phyloP scores from a whole-genome alignment of 2,888 invertebrate genomes.

The Eristalinus aeneus region DNA sequence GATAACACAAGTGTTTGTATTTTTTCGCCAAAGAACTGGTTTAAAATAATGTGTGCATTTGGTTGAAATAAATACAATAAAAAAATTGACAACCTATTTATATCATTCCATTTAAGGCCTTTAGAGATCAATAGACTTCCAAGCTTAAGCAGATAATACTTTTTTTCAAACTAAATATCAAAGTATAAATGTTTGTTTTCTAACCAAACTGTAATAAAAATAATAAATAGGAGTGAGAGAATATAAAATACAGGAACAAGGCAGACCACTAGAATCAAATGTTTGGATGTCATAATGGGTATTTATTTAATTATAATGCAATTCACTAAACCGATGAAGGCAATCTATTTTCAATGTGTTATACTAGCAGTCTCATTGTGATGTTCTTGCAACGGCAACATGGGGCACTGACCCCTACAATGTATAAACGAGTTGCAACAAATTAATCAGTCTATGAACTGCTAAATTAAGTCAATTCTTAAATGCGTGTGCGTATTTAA shows the following conservation, averaged over 20 bases:
- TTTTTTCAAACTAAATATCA: not conserved
- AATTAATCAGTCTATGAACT: slow-evolving; percentile 11
- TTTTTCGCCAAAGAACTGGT: not conserved
- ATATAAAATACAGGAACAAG: not conserved
- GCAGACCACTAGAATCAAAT: slow-evolving; percentile 27
- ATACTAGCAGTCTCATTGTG: not conserved
- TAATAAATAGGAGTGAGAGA: slow-evolving; percentile 2
- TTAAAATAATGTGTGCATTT: slow-evolving; percentile 46
- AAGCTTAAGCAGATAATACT: not conserved
- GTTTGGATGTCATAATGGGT: slow-evolving; percentile 49
- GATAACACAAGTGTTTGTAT: not conserved
- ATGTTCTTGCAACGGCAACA: not conserved
- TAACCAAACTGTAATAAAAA: slow-evolving; percentile 15
- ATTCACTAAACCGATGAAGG: slow-evolving; percentile 28
- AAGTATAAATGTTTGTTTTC: not conserved
- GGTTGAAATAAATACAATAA: slow-evolving; percentile 5
- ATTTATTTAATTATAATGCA: slow-evolving; percentile 56
- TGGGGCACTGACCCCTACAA: slow-evolving; percentile 8
- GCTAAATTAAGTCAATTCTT: slow-evolving; percentile 40
- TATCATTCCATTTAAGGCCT: not conserved
- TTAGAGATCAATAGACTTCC: slow-evolving; percentile 44
- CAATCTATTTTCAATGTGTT: not conserved
- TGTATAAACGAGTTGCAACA: slow-evolving; percentile 20
- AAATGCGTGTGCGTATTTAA: slow-evolving; percentile 16
- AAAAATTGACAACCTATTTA: not conserved